Evolutionary conservation across 2,797 vertebrate genomes (phyloP), one percentile per base, ranked within the genome.

Genomic region (Rachycentron canadum): DNA sequence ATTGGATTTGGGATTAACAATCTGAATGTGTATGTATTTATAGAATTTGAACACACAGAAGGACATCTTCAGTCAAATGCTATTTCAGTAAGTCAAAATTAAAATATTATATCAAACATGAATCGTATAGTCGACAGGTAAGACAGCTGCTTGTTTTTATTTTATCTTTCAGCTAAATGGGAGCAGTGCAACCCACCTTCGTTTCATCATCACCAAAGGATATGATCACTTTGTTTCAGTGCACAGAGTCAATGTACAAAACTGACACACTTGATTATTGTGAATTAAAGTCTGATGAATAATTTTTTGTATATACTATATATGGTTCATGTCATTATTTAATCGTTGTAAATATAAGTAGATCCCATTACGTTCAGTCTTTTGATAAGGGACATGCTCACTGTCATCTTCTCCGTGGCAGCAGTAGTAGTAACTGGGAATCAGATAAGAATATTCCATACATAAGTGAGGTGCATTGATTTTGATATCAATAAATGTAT

Each of bases 211-310:
- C 90, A 81, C 94, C 25, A 96, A 96, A 47, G 98, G 94, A 90
- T 97, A 96, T 65, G 97, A 99, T 89, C 96, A 97, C 79, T 99
- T 99, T 94, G 96, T 96, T 26, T 96, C 97, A 16, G 96, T 99
- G 85, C 96, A 98, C 88, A 95, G 93, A 73, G 88, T 95, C 62
- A 80, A 71, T 59, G 69, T 96, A 38, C 90, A 95, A 73, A 85
- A 87, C 34, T 86, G 60, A 90, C 49, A 69, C 17, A 49, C 2
- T 16, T 74, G 41, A 40, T 32, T 28, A 36, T 47, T 72, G 25
- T 53, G n/a, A 73, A 80, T 58, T 76, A 76, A 77, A 76, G 21
- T 4, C 21, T 23, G 0, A 0, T 57, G n/a, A 19, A 55, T 7
- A 45, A 69, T 78, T 62, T 50, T 73, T n/a, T 63, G 3, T 79